These are phyloP conservation scores for Arrhamphus sclerolepis DNA, from an alignment of 2,797 vertebrate species.

Conservation along the genomic window DNA sequence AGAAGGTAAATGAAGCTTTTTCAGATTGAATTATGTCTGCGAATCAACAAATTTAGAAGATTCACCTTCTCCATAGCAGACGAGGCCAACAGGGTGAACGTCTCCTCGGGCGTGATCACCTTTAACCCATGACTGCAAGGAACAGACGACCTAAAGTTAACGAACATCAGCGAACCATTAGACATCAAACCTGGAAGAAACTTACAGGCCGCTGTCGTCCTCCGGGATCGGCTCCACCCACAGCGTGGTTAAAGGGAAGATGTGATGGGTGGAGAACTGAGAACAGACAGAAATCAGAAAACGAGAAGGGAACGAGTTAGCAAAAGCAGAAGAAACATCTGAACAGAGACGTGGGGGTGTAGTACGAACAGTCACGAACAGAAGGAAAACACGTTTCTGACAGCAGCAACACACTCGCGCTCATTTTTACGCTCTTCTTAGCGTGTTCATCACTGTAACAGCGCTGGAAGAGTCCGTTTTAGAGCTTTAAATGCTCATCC, in stretches of 20 bases:
- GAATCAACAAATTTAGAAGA: not conserved
- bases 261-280: slow-evolving; percentile 98
- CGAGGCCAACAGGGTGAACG: slow-evolving; percentile 90
- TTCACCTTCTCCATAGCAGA: slow-evolving; percentile 92
- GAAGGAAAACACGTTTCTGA: too few relatives aligned
- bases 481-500: too few relatives aligned
- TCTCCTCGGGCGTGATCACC: slow-evolving; percentile 94
- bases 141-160: too few relatives aligned
- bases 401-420: too few relatives aligned
- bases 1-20: not conserved
- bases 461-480: too few relatives aligned
- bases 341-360: too few relatives aligned
- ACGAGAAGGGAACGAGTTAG: not conserved
- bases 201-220: slow-evolving; percentile 89
- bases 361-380: too few relatives aligned
- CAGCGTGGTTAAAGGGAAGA: slow-evolving; percentile 91
- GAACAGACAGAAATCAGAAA: slow-evolving; percentile 25
- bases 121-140: slow-evolving; percentile 87
- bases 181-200: not conserved
- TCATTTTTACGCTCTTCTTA: too few relatives aligned
- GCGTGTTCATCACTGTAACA: too few relatives aligned
- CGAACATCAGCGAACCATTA: too few relatives aligned
- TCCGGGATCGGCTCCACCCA: slow-evolving; percentile 95
- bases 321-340: not conserved
- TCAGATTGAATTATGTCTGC: too few relatives aligned